Conservation (phyloP, 2,113 vertebrate species). For the Protobothrops mucrosquamatus region DNA sequence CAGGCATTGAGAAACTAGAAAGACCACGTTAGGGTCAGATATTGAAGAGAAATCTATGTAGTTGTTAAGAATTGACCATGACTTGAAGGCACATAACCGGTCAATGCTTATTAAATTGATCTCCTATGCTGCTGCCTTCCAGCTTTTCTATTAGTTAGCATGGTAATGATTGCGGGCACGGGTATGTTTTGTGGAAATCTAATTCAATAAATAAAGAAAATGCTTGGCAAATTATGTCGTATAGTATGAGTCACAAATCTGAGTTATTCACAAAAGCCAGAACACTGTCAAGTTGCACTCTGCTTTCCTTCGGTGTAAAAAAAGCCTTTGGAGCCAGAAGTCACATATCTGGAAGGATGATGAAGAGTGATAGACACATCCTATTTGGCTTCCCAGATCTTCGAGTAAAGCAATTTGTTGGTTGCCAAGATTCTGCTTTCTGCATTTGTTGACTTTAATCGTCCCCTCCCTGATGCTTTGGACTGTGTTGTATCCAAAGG, state of each 20-base stretch:
- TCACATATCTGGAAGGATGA: neutral
- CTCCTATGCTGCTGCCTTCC: neutral
- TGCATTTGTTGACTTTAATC: neutral
- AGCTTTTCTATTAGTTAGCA: neutral
- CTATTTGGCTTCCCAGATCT: neutral
- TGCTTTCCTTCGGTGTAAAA: neutral
- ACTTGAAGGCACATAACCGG: neutral
- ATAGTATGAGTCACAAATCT: neutral
- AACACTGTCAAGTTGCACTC: neutral
- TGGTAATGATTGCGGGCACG: neutral
- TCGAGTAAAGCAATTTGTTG: neutral
- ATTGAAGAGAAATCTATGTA: neutral
- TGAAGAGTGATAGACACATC: neutral
- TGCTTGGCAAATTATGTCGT: neutral
- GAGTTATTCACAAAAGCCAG: neutral
- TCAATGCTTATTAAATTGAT: neutral
- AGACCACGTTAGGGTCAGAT: neutral
- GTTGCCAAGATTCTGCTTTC: neutral
- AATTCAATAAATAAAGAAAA: neutral
- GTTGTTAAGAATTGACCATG: neutral
- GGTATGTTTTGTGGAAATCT: neutral
- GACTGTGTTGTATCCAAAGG: neutral
- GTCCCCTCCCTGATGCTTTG: neutral
- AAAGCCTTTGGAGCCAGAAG: neutral
- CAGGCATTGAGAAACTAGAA: neutral